Base-by-base conservation (phyloP, 1,140 invertebrate species). In the Neelides sp. region DNA sequence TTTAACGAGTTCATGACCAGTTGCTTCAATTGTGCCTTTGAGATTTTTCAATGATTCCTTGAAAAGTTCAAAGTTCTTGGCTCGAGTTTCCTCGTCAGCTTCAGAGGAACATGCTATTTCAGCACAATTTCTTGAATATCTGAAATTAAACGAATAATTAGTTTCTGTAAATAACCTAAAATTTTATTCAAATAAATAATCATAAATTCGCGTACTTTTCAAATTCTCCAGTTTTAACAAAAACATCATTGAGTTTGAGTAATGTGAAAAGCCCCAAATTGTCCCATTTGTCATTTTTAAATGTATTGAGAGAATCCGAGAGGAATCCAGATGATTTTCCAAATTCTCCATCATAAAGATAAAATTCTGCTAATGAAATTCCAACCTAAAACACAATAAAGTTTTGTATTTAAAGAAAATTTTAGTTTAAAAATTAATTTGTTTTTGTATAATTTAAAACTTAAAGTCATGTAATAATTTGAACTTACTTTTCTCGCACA, bases 271-370 rank as follows among this genome's bases (percentile, higher is more conserved):
- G n/a, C n/a, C n/a, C n/a, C n/a, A n/a, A n/a, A n/a, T n/a, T n/a
- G 26, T 71, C 67, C 93, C 93, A 97, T 13, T 81, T 79, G 64
- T 96, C 91, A 48, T 82, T 77, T 58, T 81, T 77, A 60, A 88
- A 92, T 17, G 84, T 86, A 43, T 85, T 79, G 19, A 94, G 68
- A 0, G 86, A 78, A 66, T 95, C 90, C 10, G 78, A 75, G 2
- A 96, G 72, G 69, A 94, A 95, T 2, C 80, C 81, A 12, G 86
- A 81, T 0, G 91, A 84, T 68, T 93, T 92, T 52, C 85, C 77
- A 5, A 82, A 80, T 64, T 94, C 84, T 1, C 83, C 84, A 1
- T 87, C 69, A 50, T 85, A 78, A 59, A 87, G 79, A 64, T 96
- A 94, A 65, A 95, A 93, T 23, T 79, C 74, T 0, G 92, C 90